Percentiles rank a stretch among this genome's conserved stretches.
These are phyloP conservation scores for Episyrphus balteatus DNA, from an alignment of 1,140 invertebrate genomes.

Conservation along the genomic window DNA sequence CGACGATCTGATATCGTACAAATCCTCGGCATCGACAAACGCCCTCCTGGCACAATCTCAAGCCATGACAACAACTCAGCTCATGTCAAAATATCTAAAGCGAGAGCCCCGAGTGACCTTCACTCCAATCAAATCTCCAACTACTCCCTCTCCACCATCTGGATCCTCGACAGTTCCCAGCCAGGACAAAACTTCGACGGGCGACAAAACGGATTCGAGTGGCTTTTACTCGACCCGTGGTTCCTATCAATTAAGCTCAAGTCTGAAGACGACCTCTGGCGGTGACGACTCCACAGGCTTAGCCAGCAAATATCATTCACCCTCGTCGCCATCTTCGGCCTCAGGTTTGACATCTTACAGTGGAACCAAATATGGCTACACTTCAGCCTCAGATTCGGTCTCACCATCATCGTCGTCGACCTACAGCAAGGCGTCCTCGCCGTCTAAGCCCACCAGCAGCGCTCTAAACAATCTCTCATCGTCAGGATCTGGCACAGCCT, in stretches of 20 bases:
- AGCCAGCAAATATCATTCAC: slow-evolving; percentile 19
- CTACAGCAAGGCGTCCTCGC: slow-evolving; percentile 16
- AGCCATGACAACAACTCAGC: slow-evolving; percentile 33
- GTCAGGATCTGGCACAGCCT: slow-evolving; percentile 1
- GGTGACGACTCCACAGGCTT: slow-evolving; percentile 14
- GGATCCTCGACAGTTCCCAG: slow-evolving; percentile 14
- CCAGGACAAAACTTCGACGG: no score
- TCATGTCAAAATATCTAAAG: slow-evolving; percentile 34
- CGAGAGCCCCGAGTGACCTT: slow-evolving; percentile 31
- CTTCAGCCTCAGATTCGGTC: not conserved
- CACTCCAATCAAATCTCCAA: slow-evolving; percentile 33
- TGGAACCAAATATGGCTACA: slow-evolving; percentile 2
- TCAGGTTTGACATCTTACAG: not conserved
- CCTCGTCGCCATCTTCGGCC: not conserved
- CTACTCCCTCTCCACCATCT: slow-evolving; percentile 30
- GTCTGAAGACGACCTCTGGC: not conserved
- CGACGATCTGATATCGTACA: slow-evolving; percentile 30
- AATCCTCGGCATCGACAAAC: slow-evolving; percentile 32
- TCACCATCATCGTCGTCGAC: slow-evolving; percentile 5
- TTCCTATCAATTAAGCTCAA: slow-evolving; percentile 3
- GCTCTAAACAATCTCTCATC: not conserved
- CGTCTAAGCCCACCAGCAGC: slow-evolving; percentile 15
- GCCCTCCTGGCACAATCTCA: slow-evolving; percentile 30
- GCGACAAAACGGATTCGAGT: not conserved
- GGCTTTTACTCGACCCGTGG: not conserved